These are phyloP conservation scores for Nematopogon swammerdamellus DNA, from an alignment of 2,888 invertebrate genomes.

Conservation along the genomic window DNA sequence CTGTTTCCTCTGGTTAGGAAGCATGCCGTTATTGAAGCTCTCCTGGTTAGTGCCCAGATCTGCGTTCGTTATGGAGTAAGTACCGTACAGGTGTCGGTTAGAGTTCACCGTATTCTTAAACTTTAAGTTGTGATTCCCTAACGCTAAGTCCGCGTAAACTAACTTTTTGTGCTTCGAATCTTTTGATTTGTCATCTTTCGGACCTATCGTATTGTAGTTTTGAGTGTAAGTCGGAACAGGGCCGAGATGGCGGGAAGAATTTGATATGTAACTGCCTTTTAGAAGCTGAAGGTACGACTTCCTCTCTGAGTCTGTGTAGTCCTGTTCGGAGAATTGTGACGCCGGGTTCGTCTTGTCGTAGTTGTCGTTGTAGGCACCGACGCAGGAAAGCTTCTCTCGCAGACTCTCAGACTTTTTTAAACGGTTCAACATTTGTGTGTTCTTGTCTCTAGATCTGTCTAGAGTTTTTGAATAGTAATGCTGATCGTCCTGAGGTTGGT, in stretches of 20 bases:
- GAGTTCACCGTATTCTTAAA: slow-evolving; percentile 58
- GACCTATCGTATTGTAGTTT: slow-evolving; percentile 34
- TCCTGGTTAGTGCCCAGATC: slow-evolving; percentile 36
- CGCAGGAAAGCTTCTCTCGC: slow-evolving; percentile 47
- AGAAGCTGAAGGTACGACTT: slow-evolving; percentile 43
- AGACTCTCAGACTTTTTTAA: slow-evolving; percentile 51
- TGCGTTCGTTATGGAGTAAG: slow-evolving; percentile 41
- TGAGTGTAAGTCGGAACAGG: slow-evolving; percentile 31
- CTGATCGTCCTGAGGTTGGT: slow-evolving; percentile 38
- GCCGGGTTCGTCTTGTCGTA: slow-evolving; percentile 38
- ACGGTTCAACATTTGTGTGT: slow-evolving; percentile 40
- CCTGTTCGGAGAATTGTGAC: slow-evolving; percentile 34
- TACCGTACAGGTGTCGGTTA: slow-evolving; percentile 53
- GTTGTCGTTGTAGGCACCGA: slow-evolving; percentile 41
- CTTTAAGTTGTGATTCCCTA: slow-evolving; percentile 55
- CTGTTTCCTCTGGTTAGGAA: slow-evolving; percentile 30
- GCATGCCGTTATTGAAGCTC: slow-evolving; percentile 32
- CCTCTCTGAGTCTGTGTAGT: slow-evolving; percentile 41
- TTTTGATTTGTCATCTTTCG: slow-evolving; percentile 36
- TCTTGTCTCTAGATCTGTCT: slow-evolving; percentile 46
- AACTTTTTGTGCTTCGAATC: slow-evolving; percentile 42
- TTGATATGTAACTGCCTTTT: slow-evolving; percentile 51
- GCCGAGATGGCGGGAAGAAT: slow-evolving; percentile 41
- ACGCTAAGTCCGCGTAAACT: slow-evolving; percentile 52
- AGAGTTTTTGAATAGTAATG: slow-evolving; percentile 45